A percentile compares a stretch with the other conserved stretches of the same genome.
These are phyloP conservation scores for Drosophila dives DNA, from an alignment of 2,888 invertebrate genomes.

Conservation along the genomic window DNA sequence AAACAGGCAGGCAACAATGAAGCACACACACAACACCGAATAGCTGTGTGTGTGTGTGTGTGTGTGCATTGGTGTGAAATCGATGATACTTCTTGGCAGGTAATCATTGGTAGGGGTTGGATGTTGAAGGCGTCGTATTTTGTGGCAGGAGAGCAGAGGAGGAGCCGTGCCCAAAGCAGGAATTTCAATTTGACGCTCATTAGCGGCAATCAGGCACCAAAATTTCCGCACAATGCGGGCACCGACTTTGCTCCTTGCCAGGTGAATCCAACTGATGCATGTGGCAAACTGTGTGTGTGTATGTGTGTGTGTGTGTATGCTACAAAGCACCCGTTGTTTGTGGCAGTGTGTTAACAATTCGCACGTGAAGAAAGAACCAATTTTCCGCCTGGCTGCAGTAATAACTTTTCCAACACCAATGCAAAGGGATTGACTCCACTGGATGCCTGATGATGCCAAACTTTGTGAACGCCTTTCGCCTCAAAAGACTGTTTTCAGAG, in stretches of 20 bases:
- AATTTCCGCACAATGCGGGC: conserved; percentile 44
- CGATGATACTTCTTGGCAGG: conserved; percentile 35
- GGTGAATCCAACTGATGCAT: conserved; percentile 37
- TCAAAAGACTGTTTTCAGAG: neutral
- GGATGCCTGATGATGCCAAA: conserved; percentile 3
- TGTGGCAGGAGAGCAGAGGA: neutral
- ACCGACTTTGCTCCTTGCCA: conserved; percentile 18
- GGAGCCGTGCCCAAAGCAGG: conserved; percentile 41
- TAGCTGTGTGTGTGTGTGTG: conserved; percentile 2
- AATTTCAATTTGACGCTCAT: conserved; percentile 76
- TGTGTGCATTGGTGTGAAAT: conserved; percentile 44
- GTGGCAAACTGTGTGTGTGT: neutral
- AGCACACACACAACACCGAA: neutral
- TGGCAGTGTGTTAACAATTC: conserved; percentile 48
- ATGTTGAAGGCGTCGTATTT: neutral
- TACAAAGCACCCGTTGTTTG: neutral
- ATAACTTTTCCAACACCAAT: conserved; percentile 63
- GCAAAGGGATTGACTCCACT: neutral
- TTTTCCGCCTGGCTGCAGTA: conserved; percentile 74
- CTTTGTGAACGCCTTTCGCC: conserved; percentile 9
- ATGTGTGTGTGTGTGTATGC: conserved; percentile 1
- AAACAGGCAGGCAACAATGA: conserved; percentile 7
- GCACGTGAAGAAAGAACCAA: conserved; percentile 69
- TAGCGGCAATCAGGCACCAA: conserved; percentile 64
- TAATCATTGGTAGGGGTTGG: neutral